Evolutionary conservation across 2,113 vertebrate genomes (phyloP), one percentile per base, ranked within the genome.

Genomic region (Poeciliopsis retropinna): DNA sequence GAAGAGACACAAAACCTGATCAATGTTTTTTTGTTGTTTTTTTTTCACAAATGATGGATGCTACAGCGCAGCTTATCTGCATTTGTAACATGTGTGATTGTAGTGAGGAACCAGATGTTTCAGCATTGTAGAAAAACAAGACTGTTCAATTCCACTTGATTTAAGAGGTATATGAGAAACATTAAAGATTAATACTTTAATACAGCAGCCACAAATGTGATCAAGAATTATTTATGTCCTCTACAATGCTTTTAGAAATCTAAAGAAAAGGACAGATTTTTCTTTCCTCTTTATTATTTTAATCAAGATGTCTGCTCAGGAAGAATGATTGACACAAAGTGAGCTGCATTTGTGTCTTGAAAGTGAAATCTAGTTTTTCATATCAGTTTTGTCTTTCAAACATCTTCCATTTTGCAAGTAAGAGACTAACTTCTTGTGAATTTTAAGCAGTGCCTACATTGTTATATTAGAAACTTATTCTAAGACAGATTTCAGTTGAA

Each of bases 1-100:
- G 17, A 72, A 66, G 67, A 67, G 69, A 39, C 37, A 63, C 51
- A 66, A 74, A 75, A 32, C 31, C 39, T 70, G 54, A 71, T 76
- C 44, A 19, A 17, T 17, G 41, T 10, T 34, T 34, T 37, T 37
- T 37, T 51, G 27, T 12, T 6, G 39, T n/a, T 32, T 66, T 25
- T 62, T 29, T 57, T 22, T 8, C 30, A 34, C 17, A 31, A 4
- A 25, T 6, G n/a, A 67, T 22, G 3, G 30, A 3, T 41, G 22
- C 29, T 31, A 41, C 29, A 57, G 44, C 13, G 62, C 25, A 12
- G 22, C 31, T 14, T 71, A 64, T 44, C 14, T 27, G 25, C 15
- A 44, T 10, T 15, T 64, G 39, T 30, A 32, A 4, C 4, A 9
- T 41, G 31, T 31, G 27, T 41, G 51, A 60, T 27, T 7, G 37